Percentiles rank a stretch among this genome's conserved stretches.
Evolutionary conservation across 2,888 invertebrate genomes (phyloP).

Genomic region (Rhagonycha lutea): DNA sequence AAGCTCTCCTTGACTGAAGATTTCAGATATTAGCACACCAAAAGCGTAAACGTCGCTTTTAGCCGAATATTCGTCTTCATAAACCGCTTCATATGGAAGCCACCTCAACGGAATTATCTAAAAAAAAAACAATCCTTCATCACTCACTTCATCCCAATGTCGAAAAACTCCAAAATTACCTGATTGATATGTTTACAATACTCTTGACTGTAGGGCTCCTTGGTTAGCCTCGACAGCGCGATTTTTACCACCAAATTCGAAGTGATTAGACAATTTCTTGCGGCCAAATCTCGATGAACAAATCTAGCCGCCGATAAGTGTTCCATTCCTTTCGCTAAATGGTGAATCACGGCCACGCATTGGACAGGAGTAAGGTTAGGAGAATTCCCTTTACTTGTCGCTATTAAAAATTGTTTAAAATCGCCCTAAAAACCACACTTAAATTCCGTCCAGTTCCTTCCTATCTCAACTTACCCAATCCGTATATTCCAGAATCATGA

Average conservation of each 20-base stretch:
- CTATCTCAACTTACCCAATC: constrained; percentile 76
- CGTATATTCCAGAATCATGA: constrained; percentile 86
- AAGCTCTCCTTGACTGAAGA: constrained; percentile 77
- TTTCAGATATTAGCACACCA: constrained; percentile 88
- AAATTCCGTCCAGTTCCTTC: constrained; percentile 27
- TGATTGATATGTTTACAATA: constrained; percentile 85
- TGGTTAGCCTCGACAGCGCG: constrained; percentile 76
- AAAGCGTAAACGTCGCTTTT: constrained; percentile 94
- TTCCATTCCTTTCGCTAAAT: constrained; percentile 83
- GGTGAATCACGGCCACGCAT: constrained; percentile 68
- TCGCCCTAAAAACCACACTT: constrained; percentile 72
- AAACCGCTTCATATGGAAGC: constrained; percentile 86
- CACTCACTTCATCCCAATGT: neutral
- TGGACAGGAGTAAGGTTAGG: constrained; percentile 72
- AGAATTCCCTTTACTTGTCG: constrained; percentile 61
- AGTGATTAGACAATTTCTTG: constrained; percentile 88
- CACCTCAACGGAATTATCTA: constrained; percentile 86
- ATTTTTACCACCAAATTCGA: constrained; percentile 83
- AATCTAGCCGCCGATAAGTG: constrained; percentile 74
- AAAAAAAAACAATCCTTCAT: constrained; percentile 1
- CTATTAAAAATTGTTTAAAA: constrained; percentile 84
- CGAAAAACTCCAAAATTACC: constrained; percentile 49
- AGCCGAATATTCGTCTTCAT: constrained; percentile 88
- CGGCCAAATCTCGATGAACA: constrained; percentile 90
- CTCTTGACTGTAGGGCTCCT: constrained; percentile 87